These are phyloP conservation scores for Rhinella marina DNA, from an alignment of 2,797 vertebrate species.

Conservation along the genomic window DNA sequence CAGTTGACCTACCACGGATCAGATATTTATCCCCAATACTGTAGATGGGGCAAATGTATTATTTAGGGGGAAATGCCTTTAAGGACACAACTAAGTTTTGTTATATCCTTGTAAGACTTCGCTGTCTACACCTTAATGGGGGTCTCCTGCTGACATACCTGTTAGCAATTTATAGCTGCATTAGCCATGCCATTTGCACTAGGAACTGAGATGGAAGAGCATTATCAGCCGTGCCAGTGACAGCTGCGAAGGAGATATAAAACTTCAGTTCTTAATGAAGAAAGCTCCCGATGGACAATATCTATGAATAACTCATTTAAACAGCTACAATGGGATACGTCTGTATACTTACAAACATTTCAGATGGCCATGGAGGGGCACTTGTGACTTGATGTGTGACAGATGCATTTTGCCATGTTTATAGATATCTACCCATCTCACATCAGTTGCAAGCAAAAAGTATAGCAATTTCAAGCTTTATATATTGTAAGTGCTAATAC, in stretches of 20 bases:
- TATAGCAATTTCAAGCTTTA: neutral
- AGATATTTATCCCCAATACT: no score
- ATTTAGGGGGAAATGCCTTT: no score
- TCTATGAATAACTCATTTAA: conserved; percentile 6
- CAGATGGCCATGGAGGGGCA: neutral
- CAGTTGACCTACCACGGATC: no score
- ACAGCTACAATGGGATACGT: conserved; percentile 18
- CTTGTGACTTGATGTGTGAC: conserved; percentile 4
- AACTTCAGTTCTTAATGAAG: conserved; percentile 19
- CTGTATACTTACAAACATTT: conserved; percentile 3
- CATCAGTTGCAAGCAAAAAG: neutral
- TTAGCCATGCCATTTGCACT: neutral
- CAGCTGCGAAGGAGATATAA: conserved; percentile 21
- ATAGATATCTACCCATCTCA: neutral
- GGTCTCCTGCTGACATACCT: neutral
- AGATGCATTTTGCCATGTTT: neutral
- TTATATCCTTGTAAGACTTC: neutral
- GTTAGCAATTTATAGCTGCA: neutral
- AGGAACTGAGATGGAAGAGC: conserved; percentile 1
- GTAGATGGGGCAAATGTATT: no score
- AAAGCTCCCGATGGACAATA: conserved; percentile 6
- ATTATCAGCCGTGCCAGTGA: conserved; percentile 22
- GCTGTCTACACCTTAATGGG: neutral
- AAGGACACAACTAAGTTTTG: neutral
- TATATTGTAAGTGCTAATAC: neutral